Evolutionary conservation across 2,113 vertebrate species (phyloP).

Genomic region (Epinephelus lanceolatus): DNA sequence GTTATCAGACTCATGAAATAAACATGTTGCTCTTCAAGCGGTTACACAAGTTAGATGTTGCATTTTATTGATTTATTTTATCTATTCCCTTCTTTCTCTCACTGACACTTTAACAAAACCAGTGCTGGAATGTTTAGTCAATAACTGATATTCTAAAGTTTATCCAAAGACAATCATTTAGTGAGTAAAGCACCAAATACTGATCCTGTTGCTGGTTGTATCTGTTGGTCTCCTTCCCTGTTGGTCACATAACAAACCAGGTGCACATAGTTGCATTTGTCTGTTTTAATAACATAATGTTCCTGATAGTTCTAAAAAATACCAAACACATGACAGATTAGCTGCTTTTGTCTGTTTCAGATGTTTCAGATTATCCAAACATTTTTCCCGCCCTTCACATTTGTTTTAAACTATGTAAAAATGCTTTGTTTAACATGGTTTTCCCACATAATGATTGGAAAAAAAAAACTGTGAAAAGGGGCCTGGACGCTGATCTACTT

Average conservation of each 20-base stretch:
- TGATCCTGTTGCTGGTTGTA: background rate
- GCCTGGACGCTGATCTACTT: too few species aligned
- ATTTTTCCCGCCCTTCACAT: too few species aligned
- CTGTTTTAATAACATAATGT: background rate
- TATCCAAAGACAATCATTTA: background rate
- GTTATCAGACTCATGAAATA: constrained; percentile 27
- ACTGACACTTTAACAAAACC: background rate
- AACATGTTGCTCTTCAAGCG: constrained; percentile 25
- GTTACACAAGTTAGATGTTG: constrained; percentile 46
- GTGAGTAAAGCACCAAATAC: background rate
- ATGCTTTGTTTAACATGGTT: too few species aligned
- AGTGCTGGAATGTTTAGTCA: background rate
- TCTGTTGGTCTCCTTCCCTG: background rate
- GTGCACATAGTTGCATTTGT: background rate
- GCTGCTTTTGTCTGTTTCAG: background rate
- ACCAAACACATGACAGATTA: background rate
- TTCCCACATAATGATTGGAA: too few species aligned
- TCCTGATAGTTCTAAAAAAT: too few species aligned
- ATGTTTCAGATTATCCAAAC: background rate
- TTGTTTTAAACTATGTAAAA: too few species aligned
- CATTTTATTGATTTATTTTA: constrained; percentile 5
- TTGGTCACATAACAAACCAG: background rate
- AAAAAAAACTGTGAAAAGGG: too few species aligned
- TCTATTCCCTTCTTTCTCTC: background rate
- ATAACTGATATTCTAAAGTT: background rate